Conservation (phyloP, 2,888 invertebrate genomes). For the Clunio marinus region DNA sequence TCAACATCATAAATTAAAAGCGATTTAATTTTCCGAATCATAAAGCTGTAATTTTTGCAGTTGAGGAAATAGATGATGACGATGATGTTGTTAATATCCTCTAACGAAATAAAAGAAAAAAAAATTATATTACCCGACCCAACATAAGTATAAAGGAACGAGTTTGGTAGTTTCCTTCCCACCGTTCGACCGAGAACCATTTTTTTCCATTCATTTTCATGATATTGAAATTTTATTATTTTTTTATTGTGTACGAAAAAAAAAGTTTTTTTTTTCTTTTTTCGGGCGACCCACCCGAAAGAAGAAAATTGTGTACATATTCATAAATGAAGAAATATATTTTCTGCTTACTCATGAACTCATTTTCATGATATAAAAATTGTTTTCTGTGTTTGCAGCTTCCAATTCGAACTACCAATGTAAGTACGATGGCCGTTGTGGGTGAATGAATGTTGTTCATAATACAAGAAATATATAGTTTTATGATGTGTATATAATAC, state of each 20-base stretch:
- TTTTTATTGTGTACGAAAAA: neutral
- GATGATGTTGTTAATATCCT: neutral
- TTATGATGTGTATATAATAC: constrained; percentile 35
- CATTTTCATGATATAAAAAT: constrained; percentile 32
- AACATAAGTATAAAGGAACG: too few species aligned
- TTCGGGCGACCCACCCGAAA: neutral
- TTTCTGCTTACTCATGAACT: constrained; percentile 18
- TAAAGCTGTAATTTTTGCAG: constrained; percentile 11
- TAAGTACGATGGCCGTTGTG: constrained; percentile 24
- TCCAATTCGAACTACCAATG: constrained; percentile 28
- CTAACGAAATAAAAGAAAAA: too few species aligned
- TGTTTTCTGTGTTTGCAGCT: constrained; percentile 32
- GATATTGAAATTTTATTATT: constrained; percentile 33
- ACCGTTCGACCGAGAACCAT: neutral
- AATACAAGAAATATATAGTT: neutral
- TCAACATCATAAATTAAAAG: constrained; percentile 4
- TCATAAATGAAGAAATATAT: constrained; percentile 22
- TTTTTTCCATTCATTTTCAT: neutral
- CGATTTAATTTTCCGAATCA: constrained; percentile 28
- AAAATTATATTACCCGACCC: too few species aligned
- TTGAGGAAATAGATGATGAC: neutral
- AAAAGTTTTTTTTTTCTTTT: neutral
- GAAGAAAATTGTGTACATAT: constrained; percentile 17
- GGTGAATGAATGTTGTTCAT: neutral
- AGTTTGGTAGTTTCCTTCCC: neutral